These are phyloP conservation scores for Drosophila kuntzei DNA, from an alignment of 2,888 invertebrate genomes.

Conservation along the genomic window DNA sequence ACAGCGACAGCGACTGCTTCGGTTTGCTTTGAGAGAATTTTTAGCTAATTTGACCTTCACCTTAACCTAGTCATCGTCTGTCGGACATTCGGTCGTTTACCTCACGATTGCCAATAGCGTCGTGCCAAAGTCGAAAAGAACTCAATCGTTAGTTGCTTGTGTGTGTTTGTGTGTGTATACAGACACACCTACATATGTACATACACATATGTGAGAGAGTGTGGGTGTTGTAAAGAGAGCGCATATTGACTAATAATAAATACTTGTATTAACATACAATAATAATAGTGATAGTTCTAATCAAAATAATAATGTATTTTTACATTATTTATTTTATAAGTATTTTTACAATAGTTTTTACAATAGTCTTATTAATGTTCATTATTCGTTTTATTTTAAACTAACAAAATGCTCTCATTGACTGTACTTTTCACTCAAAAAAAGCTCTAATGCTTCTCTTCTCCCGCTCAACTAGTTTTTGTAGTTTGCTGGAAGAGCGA, in stretches of 20 bases:
- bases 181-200: background rate
- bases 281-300: too few relatives aligned
- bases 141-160: constrained; percentile 44
- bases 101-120: constrained; percentile 55
- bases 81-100: constrained; percentile 86
- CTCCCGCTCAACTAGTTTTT: background rate
- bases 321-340: too few relatives aligned
- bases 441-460: background rate
- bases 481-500: background rate
- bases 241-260: background rate
- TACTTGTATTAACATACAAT: too few relatives aligned
- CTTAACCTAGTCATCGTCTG: constrained; percentile 86
- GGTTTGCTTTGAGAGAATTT: constrained; percentile 51
- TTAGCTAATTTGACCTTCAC: constrained; percentile 85
- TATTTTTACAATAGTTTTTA: too few relatives aligned
- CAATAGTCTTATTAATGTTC: too few relatives aligned
- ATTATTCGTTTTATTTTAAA: background rate
- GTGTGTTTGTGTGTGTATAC: constrained; percentile 8
- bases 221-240: background rate
- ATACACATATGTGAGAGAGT: background rate
- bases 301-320: too few relatives aligned
- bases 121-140: constrained; percentile 65
- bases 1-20: background rate
- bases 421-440: background rate
- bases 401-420: background rate